Base-by-base conservation (phyloP, 2,888 invertebrate genomes). In the Eremobia ochroleuca region DNA sequence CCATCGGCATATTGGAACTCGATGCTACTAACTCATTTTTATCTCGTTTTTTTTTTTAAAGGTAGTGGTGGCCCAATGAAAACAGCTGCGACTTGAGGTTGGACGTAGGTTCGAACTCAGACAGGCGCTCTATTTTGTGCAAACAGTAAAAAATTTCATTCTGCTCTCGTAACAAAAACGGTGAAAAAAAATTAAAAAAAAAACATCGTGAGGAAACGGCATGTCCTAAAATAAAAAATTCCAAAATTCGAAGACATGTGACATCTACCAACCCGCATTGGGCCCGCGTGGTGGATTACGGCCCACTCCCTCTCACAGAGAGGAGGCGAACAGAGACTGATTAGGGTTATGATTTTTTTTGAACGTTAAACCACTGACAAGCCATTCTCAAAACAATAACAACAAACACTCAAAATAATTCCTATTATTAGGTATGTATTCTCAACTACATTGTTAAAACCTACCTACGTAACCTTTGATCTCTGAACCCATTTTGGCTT, bases 381-480 rank as follows among this genome's bases (percentile, higher is more conserved):
- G 18, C 11, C 11, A 25, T 58, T 43, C 1, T 76, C 55, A 73
- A 75, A 43, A 49, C 13, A 49, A 61, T 13, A 31, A 34, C 25
- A 71, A 49, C 34, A 13, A 28, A 34, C 34, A 61, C 1, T 18
- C 21, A 0, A 55, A 64, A 31, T 18, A 28, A 25, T 49, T 25
- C 6, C 28, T 49, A 58, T 65, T 49, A 52, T 18, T 28, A 59
- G 5, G 11, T 15, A 43, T 43, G 11, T 40, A 40, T 40, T 13
- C 34, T 34, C 13, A 1, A 65, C 34, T 40, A 37, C 25, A n/a
- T n/a, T 55, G 34, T 21, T 28, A 37, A 11, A 31, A n/a, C 13
- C 18, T 9, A 65, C 55, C 25, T n/a, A 37, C 21, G 11, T 4
- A 21, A 31, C 58, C 65, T 82, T 79, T 66, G 85, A 82, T 66